These are phyloP conservation scores for Scartelaos histophorus DNA, from an alignment of 2,113 vertebrate genomes.

Conservation along the genomic window DNA sequence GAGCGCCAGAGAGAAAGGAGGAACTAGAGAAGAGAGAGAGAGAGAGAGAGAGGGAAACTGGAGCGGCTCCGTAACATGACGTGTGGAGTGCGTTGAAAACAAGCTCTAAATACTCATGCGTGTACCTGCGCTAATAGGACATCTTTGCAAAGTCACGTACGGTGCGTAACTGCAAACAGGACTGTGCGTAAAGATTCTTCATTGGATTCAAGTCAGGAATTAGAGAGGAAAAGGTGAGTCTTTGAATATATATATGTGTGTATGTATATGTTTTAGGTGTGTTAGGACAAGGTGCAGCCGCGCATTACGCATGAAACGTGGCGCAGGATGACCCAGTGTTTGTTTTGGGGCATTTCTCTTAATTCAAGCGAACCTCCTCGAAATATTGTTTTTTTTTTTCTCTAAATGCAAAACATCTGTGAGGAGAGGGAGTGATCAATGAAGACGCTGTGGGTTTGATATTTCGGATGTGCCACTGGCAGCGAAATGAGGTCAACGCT, in stretches of 20 bases:
- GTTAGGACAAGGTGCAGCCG: background rate
- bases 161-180: constrained; percentile 6
- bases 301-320: background rate
- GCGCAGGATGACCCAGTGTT: constrained; percentile 8
- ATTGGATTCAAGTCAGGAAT: constrained; percentile 15
- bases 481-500: constrained; percentile 22
- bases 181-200: constrained; percentile 28
- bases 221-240: constrained; percentile 32
- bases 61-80: constrained; percentile 70
- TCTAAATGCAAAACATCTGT: background rate
- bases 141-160: constrained; percentile 29
- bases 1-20: constrained; percentile 47
- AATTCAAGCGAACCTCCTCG: constrained; percentile 57
- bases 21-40: constrained; percentile 55
- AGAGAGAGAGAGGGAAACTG: constrained; percentile 55
- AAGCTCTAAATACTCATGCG: constrained; percentile 51
- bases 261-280: background rate
- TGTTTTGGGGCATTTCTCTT: constrained; percentile 55
- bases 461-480: constrained; percentile 15
- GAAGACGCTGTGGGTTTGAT: constrained; percentile 3
- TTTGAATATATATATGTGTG: background rate
- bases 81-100: constrained; percentile 64
- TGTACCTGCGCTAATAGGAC: constrained; percentile 43
- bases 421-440: background rate
- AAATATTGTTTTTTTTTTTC: background rate